Percentiles rank a stretch among this genome's conserved stretches.
Conservation (phyloP, 2,113 vertebrate species). For the Prunella himalayana region DNA sequence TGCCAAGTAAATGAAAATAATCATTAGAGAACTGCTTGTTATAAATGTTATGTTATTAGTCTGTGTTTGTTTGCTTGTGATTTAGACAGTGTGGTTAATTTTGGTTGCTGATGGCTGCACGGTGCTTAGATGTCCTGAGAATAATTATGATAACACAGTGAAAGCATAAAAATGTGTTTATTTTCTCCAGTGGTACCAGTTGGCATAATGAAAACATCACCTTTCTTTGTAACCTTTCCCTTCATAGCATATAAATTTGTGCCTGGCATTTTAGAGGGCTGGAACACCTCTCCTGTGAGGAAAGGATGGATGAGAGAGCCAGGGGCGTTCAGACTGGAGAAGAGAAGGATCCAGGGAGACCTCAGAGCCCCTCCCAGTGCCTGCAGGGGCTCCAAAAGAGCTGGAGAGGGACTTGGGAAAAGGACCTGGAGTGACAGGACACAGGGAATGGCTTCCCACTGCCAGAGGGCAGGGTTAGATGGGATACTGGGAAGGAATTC, state of each 20-base stretch:
- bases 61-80: not conserved
- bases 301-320: not conserved
- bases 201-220: not conserved
- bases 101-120: not conserved
- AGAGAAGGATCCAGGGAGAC: not conserved
- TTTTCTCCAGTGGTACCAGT: not conserved
- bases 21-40: not conserved
- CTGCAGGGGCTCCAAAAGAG: not conserved
- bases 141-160: not conserved
- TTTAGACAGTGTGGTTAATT: not conserved
- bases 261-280: not conserved
- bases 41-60: not conserved
- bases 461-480: not conserved
- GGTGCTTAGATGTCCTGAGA: not conserved
- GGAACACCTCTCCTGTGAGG: not conserved
- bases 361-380: not conserved
- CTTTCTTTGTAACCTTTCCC: not conserved
- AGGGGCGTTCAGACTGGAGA: not conserved
- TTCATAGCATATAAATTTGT: not conserved
- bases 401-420: not conserved
- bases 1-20: not conserved
- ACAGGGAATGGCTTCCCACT: not conserved
- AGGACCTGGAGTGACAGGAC: not conserved
- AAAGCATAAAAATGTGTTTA: not conserved
- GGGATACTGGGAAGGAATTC: not conserved